phyloP scores from a whole-genome alignment of 2,888 invertebrate genomes.

The Orgyia antiqua region DNA sequence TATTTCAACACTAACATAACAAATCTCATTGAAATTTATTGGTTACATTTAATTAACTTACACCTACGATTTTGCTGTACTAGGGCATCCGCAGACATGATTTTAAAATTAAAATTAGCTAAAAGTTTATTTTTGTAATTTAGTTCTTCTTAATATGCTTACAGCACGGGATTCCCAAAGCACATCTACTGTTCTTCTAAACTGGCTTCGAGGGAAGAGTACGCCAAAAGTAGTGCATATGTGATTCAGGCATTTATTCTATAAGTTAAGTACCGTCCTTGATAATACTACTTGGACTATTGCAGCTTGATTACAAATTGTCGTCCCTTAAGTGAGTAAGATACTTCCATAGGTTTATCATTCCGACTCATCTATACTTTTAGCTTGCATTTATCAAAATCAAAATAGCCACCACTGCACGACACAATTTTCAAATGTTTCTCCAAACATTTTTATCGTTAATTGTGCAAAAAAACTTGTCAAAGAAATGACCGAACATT shows the following conservation, averaged over 20 bases:
- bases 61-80: no score
- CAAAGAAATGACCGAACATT: background rate
- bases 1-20: no score
- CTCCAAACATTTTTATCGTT: conserved; percentile 35
- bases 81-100: no score
- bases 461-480: conserved; percentile 34
- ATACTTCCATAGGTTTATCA: conserved; percentile 5
- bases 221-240: conserved; percentile 80
- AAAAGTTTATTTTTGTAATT: no score
- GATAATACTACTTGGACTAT: conserved; percentile 5
- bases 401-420: conserved; percentile 42
- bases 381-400: conserved; percentile 43
- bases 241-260: conserved; percentile 42
- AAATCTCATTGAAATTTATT: no score
- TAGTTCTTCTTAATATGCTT: no score
- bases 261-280: conserved; percentile 17
- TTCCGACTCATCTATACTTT: conserved; percentile 12
- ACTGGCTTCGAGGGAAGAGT: conserved; percentile 89
- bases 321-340: conserved; percentile 3
- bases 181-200: conserved; percentile 86
- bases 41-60: no score
- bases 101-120: no score
- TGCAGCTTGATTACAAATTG: conserved; percentile 4
- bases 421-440: conserved; percentile 48
- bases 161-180: conserved; percentile 88